phyloP scores from a whole-genome alignment of 2,888 invertebrate genomes.

The Muschampia plurimacula region DNA sequence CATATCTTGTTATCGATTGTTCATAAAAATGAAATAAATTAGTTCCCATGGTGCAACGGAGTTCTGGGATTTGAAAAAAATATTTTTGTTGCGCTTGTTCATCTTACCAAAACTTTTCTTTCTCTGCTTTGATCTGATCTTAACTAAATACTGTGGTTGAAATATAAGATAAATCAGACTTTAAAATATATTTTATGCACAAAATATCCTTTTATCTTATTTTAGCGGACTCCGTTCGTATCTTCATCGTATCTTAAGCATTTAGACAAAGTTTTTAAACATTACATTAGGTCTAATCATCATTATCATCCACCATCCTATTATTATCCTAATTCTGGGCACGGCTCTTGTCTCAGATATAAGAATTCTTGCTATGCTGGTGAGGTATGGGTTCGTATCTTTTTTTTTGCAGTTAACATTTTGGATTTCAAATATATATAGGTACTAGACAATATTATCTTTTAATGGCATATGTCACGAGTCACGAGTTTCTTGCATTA shows the following conservation, averaged over 20 bases:
- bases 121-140: background rate
- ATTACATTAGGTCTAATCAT: too few species aligned
- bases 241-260: too few species aligned
- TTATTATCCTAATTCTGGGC: too few species aligned
- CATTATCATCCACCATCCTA: too few species aligned
- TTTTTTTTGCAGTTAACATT: too few species aligned
- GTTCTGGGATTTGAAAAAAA: background rate
- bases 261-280: too few species aligned
- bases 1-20: background rate
- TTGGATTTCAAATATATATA: background rate
- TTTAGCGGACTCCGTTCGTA: background rate
- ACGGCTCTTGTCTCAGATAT: too few species aligned
- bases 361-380: background rate
- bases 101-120: background rate
- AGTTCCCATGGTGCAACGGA: background rate
- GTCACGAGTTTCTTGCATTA: conserved; percentile 4
- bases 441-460: background rate
- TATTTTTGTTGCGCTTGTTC: background rate
- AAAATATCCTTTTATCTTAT: background rate
- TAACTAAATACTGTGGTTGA: too few species aligned
- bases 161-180: too few species aligned
- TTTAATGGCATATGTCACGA: background rate
- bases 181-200: background rate
- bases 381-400: background rate
- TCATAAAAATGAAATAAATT: conserved; percentile 23